A percentile compares a stretch with the other conserved stretches of the same genome.
Conservation (phyloP, 2,888 invertebrate genomes). For the Ryuthela nishihirai region DNA sequence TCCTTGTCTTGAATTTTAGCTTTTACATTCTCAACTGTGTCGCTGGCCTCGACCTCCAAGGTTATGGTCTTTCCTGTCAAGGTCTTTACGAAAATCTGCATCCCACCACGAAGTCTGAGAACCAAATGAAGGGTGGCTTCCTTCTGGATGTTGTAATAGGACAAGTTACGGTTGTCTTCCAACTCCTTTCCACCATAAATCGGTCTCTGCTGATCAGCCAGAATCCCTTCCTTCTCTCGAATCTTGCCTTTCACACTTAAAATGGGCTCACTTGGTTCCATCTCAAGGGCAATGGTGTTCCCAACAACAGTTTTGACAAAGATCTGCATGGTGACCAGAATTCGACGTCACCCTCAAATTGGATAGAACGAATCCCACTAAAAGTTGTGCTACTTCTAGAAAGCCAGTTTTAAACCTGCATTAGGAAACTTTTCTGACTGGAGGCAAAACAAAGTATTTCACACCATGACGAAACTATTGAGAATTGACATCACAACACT, state of each 20-base stretch:
- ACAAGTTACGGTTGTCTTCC: conserved; percentile 60
- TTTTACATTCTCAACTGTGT: conserved; percentile 92
- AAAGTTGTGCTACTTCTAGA: too few relatives aligned
- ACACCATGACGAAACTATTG: too few relatives aligned
- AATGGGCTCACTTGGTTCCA: conserved; percentile 87
- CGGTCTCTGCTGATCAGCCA: conserved; percentile 83
- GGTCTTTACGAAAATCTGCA: conserved; percentile 74
- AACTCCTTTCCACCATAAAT: conserved; percentile 62
- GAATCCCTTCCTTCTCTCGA: conserved; percentile 87
- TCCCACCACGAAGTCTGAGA: conserved; percentile 51
- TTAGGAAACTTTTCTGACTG: too few relatives aligned
- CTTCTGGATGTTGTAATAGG: conserved; percentile 63
- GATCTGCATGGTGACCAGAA: too few relatives aligned
- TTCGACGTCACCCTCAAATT: too few relatives aligned
- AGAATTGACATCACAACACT: too few relatives aligned
- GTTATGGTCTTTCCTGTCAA: conserved; percentile 92
- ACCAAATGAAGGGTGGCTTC: conserved; percentile 50
- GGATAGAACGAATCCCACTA: too few relatives aligned
- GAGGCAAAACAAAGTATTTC: too few relatives aligned
- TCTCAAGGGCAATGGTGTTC: conserved; percentile 90
- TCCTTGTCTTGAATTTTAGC: conserved; percentile 88
- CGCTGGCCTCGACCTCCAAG: conserved; percentile 85
- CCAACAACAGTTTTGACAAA: too few relatives aligned
- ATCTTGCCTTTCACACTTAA: conserved; percentile 94
- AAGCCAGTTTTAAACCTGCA: too few relatives aligned